phyloP scores from a whole-genome alignment of 2,888 invertebrate species.

The Diplolepis rosae region DNA sequence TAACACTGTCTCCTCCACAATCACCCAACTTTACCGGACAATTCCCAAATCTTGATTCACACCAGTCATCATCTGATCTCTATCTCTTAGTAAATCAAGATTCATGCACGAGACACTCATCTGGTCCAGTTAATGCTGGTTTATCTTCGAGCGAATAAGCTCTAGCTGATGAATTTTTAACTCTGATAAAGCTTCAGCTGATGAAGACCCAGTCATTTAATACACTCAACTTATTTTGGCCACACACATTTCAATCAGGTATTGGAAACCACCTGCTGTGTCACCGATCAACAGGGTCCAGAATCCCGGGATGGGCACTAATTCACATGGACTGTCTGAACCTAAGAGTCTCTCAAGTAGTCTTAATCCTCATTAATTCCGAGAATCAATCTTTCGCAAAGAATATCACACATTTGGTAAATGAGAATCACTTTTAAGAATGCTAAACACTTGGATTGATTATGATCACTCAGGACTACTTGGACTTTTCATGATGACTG shows the following conservation, averaged over 20 bases:
- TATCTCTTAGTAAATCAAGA: neutral
- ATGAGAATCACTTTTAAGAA: neutral
- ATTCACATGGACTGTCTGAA: constrained; percentile 16
- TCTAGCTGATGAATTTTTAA: neutral
- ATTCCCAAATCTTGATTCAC: neutral
- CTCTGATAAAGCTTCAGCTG: neutral
- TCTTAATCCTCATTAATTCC: neutral
- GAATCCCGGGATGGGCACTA: constrained; percentile 9
- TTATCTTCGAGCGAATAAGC: too few relatives aligned
- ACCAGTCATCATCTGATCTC: neutral
- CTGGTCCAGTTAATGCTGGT: too few relatives aligned
- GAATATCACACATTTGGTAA: neutral
- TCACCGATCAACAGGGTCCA: neutral
- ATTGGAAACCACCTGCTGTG: constrained; percentile 26
- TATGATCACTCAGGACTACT: neutral
- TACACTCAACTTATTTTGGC: neutral
- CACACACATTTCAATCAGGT: constrained; percentile 24
- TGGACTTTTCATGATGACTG: neutral
- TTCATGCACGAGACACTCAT: too few relatives aligned
- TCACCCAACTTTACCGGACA: constrained; percentile 6
- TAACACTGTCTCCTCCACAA: constrained; percentile 18
- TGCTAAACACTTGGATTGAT: neutral
- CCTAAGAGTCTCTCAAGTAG: neutral
- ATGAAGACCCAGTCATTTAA: neutral
- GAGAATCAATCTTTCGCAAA: neutral